Percentiles rank a stretch among this genome's conserved stretches.
These are phyloP conservation scores for Phoebastria nigripes DNA, from an alignment of 2,797 vertebrate species.

Conservation along the genomic window DNA sequence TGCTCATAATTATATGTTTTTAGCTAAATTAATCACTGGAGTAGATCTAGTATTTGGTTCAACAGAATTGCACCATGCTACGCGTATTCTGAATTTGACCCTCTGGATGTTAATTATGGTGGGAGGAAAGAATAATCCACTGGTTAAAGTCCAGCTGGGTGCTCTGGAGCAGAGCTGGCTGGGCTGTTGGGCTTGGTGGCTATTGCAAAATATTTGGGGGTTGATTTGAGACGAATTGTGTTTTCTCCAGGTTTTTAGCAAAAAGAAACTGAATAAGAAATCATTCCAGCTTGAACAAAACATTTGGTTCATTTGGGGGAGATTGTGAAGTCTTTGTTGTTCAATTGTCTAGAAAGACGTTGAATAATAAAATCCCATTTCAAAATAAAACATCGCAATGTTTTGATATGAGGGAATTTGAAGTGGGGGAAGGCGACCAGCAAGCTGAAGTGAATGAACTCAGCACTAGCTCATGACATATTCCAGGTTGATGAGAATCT, in stretches of 20 bases:
- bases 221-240: not conserved
- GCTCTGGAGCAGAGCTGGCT: not conserved
- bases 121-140: not conserved
- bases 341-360: not conserved
- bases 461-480: not conserved
- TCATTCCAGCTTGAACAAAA: accelerated
- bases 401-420: not conserved
- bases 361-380: not conserved
- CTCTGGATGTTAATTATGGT: not conserved
- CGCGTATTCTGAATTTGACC: not conserved
- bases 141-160: not conserved
- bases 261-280: not conserved
- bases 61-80: not conserved
- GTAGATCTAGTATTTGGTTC: not conserved
- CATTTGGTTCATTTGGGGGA: not conserved
- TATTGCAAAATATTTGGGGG: not conserved
- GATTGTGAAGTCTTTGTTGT: not conserved
- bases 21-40: not conserved
- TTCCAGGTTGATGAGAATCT: accelerated
- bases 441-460: not conserved
- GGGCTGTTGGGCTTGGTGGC: not conserved
- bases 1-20: not conserved
- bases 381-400: not conserved
- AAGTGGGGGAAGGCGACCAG: not conserved
- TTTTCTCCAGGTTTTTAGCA: not conserved